phyloP scores from a whole-genome alignment of 2,888 invertebrate genomes.

The Amiota minor region DNA sequence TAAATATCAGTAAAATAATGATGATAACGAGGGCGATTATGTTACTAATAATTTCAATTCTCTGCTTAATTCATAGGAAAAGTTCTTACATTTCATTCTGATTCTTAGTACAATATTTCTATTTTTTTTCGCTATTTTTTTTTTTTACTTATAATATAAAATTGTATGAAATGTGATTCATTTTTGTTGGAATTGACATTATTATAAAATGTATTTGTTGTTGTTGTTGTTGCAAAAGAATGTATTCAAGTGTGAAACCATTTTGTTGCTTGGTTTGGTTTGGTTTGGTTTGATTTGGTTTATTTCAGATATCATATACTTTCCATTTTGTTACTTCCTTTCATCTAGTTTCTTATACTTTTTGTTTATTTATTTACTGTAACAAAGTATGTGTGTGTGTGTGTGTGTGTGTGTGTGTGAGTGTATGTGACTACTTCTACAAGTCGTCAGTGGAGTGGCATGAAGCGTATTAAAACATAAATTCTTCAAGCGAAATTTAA shows the following conservation, averaged over 20 bases:
- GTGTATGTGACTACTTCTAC: background rate
- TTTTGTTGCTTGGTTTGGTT: slow-evolving; percentile 5
- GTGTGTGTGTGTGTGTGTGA: background rate
- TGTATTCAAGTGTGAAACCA: slow-evolving; percentile 10
- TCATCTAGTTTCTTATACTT: background rate
- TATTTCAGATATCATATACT: background rate
- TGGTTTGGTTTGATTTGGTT: slow-evolving; percentile 2
- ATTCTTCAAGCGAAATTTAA: slow-evolving; percentile 1
- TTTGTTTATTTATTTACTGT: background rate
- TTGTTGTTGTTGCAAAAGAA: background rate
- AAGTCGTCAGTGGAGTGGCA: background rate
- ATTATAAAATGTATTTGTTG: background rate
- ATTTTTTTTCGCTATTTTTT: too few species aligned
- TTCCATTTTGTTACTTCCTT: background rate
- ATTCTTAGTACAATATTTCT: too few species aligned
- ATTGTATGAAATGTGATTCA: too few species aligned
- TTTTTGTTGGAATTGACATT: too few species aligned
- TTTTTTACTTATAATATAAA: too few species aligned
- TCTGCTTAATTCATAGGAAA: too few species aligned
- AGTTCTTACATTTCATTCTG: too few species aligned
- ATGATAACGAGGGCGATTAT: too few species aligned
- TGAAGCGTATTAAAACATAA: background rate
- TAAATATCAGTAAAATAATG: too few species aligned
- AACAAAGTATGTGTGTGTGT: background rate
- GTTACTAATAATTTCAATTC: too few species aligned